Percentiles rank a stretch among this genome's conserved stretches.
Conservation (phyloP, 1,140 invertebrate genomes). For the Vanessa tameamea region DNA sequence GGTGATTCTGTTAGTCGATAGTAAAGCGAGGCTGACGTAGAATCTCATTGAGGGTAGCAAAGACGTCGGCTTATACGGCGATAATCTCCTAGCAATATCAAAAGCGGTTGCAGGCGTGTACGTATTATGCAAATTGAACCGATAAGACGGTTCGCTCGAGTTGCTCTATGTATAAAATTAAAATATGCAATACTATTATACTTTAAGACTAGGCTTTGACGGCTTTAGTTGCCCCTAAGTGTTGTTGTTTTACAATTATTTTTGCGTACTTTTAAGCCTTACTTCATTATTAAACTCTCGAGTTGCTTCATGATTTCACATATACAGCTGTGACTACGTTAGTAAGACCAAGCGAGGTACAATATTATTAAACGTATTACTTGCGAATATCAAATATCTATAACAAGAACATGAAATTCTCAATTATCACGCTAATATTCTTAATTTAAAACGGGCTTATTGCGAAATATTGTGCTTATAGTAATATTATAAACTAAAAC, state of each 20-base stretch:
- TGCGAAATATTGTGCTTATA: too few species aligned
- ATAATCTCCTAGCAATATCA: constrained; percentile 59
- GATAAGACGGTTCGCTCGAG: constrained; percentile 44
- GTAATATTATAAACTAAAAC: too few species aligned
- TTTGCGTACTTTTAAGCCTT: neutral
- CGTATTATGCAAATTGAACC: constrained; percentile 56
- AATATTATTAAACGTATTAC: too few species aligned
- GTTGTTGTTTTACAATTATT: neutral
- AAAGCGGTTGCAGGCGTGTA: constrained; percentile 39
- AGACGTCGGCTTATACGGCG: constrained; percentile 48
- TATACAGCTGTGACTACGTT: too few species aligned
- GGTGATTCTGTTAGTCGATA: constrained; percentile 2
- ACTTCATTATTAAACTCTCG: neutral
- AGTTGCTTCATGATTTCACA: too few species aligned
- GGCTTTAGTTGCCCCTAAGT: neutral
- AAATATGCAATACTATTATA: constrained; percentile 37
- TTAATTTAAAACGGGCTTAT: too few species aligned
- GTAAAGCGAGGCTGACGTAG: neutral
- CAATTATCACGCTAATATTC: too few species aligned
- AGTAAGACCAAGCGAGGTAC: too few species aligned
- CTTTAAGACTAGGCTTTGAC: constrained; percentile 3
- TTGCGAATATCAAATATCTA: too few species aligned
- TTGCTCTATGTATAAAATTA: constrained; percentile 49
- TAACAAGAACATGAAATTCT: too few species aligned
- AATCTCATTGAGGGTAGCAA: constrained; percentile 37